Percentiles rank a stretch among this genome's conserved stretches.
phyloP scores from a whole-genome alignment of 1,140 invertebrate species.

The Calliopsis andreniformis region DNA sequence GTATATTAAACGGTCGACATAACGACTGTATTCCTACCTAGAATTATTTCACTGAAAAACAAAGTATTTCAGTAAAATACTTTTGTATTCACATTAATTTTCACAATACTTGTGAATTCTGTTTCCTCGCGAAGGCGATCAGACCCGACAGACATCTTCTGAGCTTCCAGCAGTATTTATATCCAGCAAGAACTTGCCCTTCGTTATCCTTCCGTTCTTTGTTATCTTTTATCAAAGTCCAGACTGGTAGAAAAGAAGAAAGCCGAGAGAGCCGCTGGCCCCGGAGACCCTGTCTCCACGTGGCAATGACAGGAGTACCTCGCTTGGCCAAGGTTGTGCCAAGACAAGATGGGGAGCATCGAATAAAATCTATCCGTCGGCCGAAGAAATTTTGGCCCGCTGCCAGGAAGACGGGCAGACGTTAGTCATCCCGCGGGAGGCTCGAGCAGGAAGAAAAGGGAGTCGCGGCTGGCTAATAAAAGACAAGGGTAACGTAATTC shows the following conservation, averaged over 20 bases:
- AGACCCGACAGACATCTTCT: too few relatives aligned
- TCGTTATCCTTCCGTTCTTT: neutral
- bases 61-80: too few relatives aligned
- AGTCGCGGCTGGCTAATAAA: conserved; percentile 68
- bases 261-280: neutral
- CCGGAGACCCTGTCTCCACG: conserved; percentile 45
- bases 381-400: conserved; percentile 57
- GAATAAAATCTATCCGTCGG: conserved; percentile 53
- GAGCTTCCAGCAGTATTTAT: neutral
- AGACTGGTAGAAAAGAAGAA: neutral
- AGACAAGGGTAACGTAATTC: conserved; percentile 73
- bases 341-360: conserved; percentile 32
- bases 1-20: too few relatives aligned
- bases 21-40: too few relatives aligned
- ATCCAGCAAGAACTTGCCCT: neutral
- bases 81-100: too few relatives aligned
- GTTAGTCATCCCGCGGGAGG: conserved; percentile 67
- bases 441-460: conserved; percentile 55
- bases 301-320: conserved; percentile 65
- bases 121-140: too few relatives aligned
- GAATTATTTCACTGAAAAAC: too few relatives aligned
- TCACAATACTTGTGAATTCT: too few relatives aligned
- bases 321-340: conserved; percentile 64
- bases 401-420: conserved; percentile 65
- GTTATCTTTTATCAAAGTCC: conserved; percentile 29